These are phyloP conservation scores for Mola mola DNA, from an alignment of 2,113 vertebrate species.

Conservation along the genomic window DNA sequence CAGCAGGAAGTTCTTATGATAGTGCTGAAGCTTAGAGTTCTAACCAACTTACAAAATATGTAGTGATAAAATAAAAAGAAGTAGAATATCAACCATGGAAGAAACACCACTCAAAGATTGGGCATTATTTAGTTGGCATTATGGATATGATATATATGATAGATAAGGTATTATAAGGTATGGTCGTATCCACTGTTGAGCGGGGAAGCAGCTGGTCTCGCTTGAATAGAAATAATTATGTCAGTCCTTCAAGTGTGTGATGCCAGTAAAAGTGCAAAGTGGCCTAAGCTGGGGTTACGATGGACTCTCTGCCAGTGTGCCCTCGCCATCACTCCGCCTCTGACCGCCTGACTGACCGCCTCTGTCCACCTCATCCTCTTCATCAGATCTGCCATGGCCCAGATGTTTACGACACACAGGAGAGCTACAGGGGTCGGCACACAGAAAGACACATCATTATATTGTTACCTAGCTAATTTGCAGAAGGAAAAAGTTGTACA, in stretches of 20 bases:
- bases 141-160: too few species aligned
- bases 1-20: slow-evolving; percentile 47
- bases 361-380: slow-evolving; percentile 79
- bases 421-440: slow-evolving; percentile 81
- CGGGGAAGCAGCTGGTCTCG: slow-evolving; percentile 12
- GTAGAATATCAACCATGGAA: slow-evolving; percentile 4
- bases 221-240: slow-evolving; percentile 6
- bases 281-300: slow-evolving; percentile 62
- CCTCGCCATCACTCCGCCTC: slow-evolving; percentile 83
- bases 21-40: slow-evolving; percentile 1
- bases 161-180: too few species aligned
- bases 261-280: slow-evolving; percentile 39
- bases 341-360: slow-evolving; percentile 76
- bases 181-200: slow-evolving; percentile 34
- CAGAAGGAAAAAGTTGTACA: too few species aligned
- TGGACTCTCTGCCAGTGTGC: slow-evolving; percentile 77
- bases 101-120: not conserved
- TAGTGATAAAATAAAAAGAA: slow-evolving; percentile 8
- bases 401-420: slow-evolving; percentile 81
- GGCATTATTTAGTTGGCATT: too few species aligned
- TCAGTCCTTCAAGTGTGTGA: slow-evolving; percentile 38
- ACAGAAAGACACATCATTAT: slow-evolving; percentile 53
- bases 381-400: slow-evolving; percentile 82
- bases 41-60: too few species aligned
- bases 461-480: slow-evolving; percentile 27